Evolutionary conservation across 2,797 vertebrate species (phyloP).

Genomic region (Chelmon rostratus): DNA sequence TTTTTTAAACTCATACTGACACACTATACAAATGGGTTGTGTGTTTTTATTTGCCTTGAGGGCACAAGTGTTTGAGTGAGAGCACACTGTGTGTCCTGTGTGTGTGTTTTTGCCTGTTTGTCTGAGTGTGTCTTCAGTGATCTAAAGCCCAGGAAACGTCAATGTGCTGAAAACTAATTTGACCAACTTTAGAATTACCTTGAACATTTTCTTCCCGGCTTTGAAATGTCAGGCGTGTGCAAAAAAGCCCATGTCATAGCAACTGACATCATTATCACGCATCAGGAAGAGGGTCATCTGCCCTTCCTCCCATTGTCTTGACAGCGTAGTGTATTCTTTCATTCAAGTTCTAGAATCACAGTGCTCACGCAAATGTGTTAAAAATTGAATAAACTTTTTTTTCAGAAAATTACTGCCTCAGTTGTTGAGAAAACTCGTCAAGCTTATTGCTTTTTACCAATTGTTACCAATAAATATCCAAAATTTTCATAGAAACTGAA

Average conservation of each 20-base stretch:
- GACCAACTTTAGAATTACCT: constrained; percentile 8
- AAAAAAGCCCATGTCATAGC: not conserved
- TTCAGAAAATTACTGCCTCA: not conserved
- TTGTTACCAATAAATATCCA: not conserved
- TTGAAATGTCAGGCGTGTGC: constrained; percentile 18
- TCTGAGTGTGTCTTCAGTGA: constrained; percentile 4
- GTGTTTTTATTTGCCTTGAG: constrained; percentile 55
- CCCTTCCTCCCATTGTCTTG: not conserved
- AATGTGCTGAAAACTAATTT: not conserved
- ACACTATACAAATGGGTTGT: constrained; percentile 51
- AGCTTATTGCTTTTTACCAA: not conserved
- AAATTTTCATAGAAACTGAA: not conserved
- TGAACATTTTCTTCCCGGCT: constrained; percentile 16
- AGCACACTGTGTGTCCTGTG: not conserved
- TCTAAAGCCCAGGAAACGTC: constrained; percentile 20
- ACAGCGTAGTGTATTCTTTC: not conserved
- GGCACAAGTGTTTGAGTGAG: constrained; percentile 5
- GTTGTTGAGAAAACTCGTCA: not conserved
- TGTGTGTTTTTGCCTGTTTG: constrained; percentile 15
- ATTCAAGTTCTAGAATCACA: not conserved
- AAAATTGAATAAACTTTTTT: not conserved
- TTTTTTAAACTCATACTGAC: constrained; percentile 66
- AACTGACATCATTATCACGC: not conserved
- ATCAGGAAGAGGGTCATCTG: not conserved
- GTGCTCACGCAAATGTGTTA: not conserved